Evolutionary conservation across 2,888 invertebrate genomes (phyloP).

Genomic region (Tachina fera): DNA sequence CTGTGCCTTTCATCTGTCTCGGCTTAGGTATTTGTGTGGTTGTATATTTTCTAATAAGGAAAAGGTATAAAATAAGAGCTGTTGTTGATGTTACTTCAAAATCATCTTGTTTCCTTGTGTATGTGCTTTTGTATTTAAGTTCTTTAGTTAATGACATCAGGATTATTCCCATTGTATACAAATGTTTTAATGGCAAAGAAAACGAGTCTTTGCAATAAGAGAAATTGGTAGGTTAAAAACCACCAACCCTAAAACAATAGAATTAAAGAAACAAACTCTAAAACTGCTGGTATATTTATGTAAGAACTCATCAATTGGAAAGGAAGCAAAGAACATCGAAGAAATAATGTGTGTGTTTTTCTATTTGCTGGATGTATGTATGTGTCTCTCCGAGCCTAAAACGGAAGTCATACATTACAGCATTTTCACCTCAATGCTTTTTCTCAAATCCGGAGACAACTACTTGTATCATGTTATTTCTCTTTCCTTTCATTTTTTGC

Average conservation of each 20-base stretch:
- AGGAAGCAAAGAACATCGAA: background rate
- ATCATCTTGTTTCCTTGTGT: no score
- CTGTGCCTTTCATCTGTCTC: no score
- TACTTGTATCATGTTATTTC: constrained; percentile 57
- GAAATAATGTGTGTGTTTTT: background rate
- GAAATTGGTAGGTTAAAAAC: background rate
- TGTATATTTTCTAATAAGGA: no score
- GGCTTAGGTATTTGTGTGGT: no score
- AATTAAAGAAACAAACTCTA: background rate
- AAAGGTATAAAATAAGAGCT: no score
- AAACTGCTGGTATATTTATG: background rate
- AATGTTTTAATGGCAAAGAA: background rate
- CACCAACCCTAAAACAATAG: constrained; percentile 28
- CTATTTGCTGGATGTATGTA: no score
- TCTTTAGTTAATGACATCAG: no score
- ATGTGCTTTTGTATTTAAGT: no score
- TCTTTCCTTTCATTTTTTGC: background rate
- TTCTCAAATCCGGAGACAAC: constrained; percentile 65
- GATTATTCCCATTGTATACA: background rate
- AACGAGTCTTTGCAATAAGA: no score
- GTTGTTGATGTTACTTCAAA: no score
- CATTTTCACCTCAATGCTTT: constrained; percentile 67
- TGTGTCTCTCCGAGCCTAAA: constrained; percentile 24
- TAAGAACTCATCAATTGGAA: background rate
- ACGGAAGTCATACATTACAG: constrained; percentile 68